phyloP scores from a whole-genome alignment of 2,113 vertebrate species.

The Strix aluco region DNA sequence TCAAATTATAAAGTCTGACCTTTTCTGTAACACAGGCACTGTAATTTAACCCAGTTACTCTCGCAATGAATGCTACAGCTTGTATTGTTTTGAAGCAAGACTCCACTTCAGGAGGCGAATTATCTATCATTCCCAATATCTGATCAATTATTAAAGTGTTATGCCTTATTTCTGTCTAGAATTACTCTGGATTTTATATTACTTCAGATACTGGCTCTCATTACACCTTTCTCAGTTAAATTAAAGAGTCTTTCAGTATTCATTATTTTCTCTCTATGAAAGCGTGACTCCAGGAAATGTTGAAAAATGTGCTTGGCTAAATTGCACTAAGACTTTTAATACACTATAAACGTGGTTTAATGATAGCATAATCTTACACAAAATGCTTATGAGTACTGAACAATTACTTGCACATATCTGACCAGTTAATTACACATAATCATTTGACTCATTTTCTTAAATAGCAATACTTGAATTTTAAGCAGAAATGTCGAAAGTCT shows the following conservation, averaged over 20 bases:
- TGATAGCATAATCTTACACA: slow-evolving; percentile 25
- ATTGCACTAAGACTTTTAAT: slow-evolving; percentile 32
- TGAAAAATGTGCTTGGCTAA: slow-evolving; percentile 18
- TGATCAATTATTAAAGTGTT: not conserved
- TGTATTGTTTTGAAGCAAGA: not conserved
- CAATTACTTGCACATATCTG: slow-evolving; percentile 44
- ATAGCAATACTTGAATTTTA: not conserved
- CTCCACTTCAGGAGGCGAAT: not conserved
- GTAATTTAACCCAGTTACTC: not conserved
- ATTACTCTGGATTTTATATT: not conserved
- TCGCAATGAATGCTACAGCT: not conserved
- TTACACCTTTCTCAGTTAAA: not conserved
- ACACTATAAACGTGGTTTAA: slow-evolving; percentile 32
- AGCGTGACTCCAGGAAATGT: not conserved
- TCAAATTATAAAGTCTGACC: not conserved
- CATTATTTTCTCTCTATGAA: not conserved
- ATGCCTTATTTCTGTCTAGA: not conserved
- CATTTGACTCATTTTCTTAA: slow-evolving; percentile 40
- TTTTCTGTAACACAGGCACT: not conserved
- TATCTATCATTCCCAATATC: not conserved
- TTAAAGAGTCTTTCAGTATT: not conserved
- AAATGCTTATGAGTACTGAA: slow-evolving; percentile 24
- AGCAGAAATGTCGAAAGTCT: slow-evolving; percentile 20
- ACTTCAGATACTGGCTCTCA: not conserved
- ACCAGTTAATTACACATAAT: slow-evolving; percentile 56